Evolutionary conservation across 2,888 invertebrate species (phyloP).

Genomic region (Hypena proboscidalis): DNA sequence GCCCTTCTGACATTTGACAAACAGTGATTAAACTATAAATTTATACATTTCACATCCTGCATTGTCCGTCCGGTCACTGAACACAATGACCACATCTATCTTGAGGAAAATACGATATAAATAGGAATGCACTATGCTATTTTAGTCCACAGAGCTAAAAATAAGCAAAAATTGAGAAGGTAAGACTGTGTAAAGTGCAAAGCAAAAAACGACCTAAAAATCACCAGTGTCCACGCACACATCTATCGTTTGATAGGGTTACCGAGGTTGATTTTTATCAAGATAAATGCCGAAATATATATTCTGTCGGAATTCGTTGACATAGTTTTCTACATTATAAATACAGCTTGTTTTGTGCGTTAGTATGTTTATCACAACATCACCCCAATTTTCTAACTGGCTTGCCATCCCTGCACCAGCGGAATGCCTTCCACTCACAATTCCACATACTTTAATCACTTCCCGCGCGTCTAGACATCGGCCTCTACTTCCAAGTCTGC

Average conservation of each 20-base stretch:
- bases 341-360: no score
- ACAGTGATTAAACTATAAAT: no score
- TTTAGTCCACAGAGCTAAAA: slow-evolving; percentile 45
- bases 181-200: slow-evolving; percentile 34
- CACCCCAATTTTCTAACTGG: slow-evolving; percentile 8
- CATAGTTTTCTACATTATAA: no score
- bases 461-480: slow-evolving; percentile 78
- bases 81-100: no score
- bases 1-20: no score
- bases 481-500: slow-evolving; percentile 46
- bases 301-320: no score
- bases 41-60: no score
- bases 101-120: slow-evolving; percentile 17
- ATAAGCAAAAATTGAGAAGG: slow-evolving; percentile 48
- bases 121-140: slow-evolving; percentile 21
- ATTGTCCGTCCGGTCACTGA: no score
- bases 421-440: slow-evolving; percentile 67
- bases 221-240: slow-evolving; percentile 13
- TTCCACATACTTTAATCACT: slow-evolving; percentile 68
- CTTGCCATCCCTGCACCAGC: slow-evolving; percentile 50
- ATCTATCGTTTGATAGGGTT: slow-evolving; percentile 16
- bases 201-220: slow-evolving; percentile 28
- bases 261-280: slow-evolving; percentile 1
- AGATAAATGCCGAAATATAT: no score
- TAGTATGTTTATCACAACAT: neutral